These are phyloP conservation scores for Bos javanicus DNA, from an alignment of 2,113 vertebrate species.

Conservation along the genomic window DNA sequence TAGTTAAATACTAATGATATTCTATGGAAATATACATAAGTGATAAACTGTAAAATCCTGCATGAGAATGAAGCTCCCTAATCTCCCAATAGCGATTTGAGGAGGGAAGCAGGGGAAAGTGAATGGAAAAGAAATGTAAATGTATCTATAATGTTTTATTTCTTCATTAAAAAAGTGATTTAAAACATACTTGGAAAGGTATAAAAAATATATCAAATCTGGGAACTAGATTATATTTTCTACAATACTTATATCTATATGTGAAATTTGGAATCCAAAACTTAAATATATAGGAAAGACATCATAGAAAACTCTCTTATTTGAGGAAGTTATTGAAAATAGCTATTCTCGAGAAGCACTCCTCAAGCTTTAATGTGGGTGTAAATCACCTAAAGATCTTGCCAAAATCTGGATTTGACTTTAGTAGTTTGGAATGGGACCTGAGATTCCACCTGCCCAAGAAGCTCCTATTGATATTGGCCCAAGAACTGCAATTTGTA, in stretches of 20 bases:
- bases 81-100: neutral
- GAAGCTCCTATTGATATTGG: neutral
- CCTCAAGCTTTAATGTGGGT: neutral
- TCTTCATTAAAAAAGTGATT: neutral
- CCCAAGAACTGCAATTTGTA: neutral
- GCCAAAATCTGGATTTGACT: neutral
- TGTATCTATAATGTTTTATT: neutral
- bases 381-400: neutral
- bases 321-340: neutral
- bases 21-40: neutral
- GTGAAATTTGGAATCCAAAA: neutral
- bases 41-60: neutral
- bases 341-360: neutral
- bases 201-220: neutral
- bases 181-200: neutral
- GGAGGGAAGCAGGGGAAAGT: neutral
- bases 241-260: neutral
- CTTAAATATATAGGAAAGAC: neutral
- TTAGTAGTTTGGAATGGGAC: neutral
- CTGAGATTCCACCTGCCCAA: neutral
- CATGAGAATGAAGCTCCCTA: neutral
- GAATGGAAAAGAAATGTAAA: neutral
- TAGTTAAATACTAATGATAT: neutral
- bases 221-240: neutral
- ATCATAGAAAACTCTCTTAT: neutral